Evolutionary conservation across 2,113 vertebrate species (phyloP).

Genomic region (Struthidea cinerea): DNA sequence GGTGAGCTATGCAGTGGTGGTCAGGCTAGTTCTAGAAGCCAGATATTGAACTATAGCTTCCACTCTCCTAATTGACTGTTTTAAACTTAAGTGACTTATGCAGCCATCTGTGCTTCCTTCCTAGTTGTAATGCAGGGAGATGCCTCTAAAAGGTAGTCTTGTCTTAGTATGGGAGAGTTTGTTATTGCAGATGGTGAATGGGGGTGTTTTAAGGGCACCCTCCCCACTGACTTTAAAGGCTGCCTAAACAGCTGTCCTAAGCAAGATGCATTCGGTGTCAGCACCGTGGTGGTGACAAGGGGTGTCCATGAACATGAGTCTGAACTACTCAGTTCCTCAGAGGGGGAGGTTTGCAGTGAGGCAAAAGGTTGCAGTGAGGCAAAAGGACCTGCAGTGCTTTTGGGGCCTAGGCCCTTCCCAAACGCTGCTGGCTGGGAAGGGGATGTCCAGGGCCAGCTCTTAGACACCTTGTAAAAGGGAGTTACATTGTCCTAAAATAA

Average conservation of each 20-base stretch:
- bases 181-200: background rate
- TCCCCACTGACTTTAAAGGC: background rate
- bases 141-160: background rate
- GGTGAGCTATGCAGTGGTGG: background rate
- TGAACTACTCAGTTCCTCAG: background rate
- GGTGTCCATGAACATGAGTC: rapidly evolving
- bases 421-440: background rate
- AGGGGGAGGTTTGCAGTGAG: background rate
- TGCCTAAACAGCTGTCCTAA: background rate
- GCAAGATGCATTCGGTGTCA: rapidly evolving
- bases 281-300: background rate
- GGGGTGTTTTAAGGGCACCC: background rate
- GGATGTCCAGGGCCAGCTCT: background rate
- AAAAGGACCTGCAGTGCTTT: background rate
- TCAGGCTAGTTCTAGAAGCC: background rate
- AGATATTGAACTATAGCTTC: background rate
- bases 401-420: background rate
- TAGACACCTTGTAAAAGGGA: background rate
- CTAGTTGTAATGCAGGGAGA: background rate
- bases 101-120: background rate
- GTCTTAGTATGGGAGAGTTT: background rate
- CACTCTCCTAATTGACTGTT: background rate
- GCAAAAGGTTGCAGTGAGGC: background rate
- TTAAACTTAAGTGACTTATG: background rate
- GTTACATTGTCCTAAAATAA: background rate